These are phyloP conservation scores for Nansenia antarctica DNA, from an alignment of 2,113 vertebrate genomes.

Conservation along the genomic window DNA sequence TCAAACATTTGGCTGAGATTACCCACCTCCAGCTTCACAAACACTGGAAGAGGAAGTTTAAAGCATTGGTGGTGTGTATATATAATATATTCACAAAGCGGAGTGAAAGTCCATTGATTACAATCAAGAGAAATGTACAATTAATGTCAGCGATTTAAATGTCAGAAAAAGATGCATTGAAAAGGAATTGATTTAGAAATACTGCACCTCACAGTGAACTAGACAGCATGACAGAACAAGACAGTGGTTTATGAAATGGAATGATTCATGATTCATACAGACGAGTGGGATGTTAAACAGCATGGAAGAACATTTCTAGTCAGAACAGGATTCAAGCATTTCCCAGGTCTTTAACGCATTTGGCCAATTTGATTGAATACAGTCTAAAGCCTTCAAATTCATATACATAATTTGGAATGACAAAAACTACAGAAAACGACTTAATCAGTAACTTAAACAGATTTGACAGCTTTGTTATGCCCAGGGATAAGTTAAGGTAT, in stretches of 20 bases:
- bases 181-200: not conserved
- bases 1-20: too few species aligned
- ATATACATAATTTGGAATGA: too few species aligned
- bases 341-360: conserved; percentile 65
- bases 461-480: not conserved
- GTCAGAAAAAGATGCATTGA: too few species aligned
- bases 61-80: too few species aligned
- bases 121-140: too few species aligned
- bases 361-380: conserved; percentile 43
- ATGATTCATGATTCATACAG: not conserved
- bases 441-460: not conserved
- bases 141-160: too few species aligned
- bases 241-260: too few species aligned
- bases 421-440: not conserved
- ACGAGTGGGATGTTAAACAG: not conserved
- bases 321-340: conserved; percentile 74
- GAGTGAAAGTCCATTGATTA: too few species aligned
- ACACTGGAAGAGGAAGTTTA: too few species aligned
- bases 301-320: conserved; percentile 35
- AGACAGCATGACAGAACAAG: not conserved
- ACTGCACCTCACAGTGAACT: not conserved
- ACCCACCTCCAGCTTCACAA: too few species aligned
- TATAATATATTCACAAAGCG: too few species aligned
- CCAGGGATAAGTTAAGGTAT: not conserved
- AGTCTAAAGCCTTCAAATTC: too few species aligned